These are phyloP conservation scores for Eurystomus glaucurus DNA, from an alignment of 2,797 vertebrate genomes.

Conservation along the genomic window DNA sequence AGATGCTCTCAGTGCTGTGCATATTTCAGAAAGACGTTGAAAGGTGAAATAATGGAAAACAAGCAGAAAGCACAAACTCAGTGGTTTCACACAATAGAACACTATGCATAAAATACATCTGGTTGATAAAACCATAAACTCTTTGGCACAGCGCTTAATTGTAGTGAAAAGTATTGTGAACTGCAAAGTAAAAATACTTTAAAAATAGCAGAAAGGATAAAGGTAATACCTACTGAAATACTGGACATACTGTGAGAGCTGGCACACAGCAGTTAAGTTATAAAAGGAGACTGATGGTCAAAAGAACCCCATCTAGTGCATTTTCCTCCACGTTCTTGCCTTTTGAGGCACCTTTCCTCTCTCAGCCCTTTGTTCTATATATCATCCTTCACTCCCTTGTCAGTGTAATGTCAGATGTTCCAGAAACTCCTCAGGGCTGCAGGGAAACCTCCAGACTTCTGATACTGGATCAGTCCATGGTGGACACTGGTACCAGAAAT, in stretches of 20 bases:
- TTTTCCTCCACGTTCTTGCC: neutral
- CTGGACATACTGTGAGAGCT: neutral
- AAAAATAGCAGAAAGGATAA: constrained; percentile 12
- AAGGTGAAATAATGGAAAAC: neutral
- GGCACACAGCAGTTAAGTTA: neutral
- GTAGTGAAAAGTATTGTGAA: constrained; percentile 48
- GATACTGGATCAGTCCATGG: neutral
- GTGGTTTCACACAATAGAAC: neutral
- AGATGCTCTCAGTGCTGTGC: neutral
- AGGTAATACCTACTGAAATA: neutral
- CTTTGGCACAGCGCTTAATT: constrained; percentile 31
- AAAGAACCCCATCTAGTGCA: neutral
- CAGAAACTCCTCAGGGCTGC: neutral
- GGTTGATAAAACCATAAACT: constrained; percentile 21
- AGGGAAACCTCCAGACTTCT: neutral
- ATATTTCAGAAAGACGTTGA: neutral
- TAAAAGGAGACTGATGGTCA: neutral
- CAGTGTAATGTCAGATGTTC: neutral
- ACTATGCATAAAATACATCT: neutral
- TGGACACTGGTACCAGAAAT: neutral
- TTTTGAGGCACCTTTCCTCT: neutral
- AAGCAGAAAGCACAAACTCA: constrained; percentile 14
- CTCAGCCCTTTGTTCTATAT: neutral
- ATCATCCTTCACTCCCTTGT: fast-evolving
- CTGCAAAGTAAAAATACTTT: neutral